Percentiles rank a stretch among this genome's conserved stretches.
phyloP scores from a whole-genome alignment of 2,113 vertebrate species.

The Eupsittula cactorum region DNA sequence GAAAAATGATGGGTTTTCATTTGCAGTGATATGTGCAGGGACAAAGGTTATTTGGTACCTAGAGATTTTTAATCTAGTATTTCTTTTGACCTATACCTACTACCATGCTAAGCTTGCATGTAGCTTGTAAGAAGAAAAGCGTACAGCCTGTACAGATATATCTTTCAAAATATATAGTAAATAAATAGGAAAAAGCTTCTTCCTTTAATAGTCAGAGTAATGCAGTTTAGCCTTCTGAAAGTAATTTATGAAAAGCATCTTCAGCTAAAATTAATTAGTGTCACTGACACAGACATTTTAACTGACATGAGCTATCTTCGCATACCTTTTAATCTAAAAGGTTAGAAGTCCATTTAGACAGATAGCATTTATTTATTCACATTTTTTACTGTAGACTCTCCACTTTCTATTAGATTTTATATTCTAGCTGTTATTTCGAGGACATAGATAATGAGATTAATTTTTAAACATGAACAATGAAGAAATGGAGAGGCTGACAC shows the following conservation, averaged over 20 bases:
- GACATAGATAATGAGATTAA: background rate
- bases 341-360: background rate
- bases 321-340: background rate
- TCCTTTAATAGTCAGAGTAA: background rate
- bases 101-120: background rate
- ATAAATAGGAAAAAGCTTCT: background rate
- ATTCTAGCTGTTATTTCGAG: background rate
- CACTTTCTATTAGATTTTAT: background rate
- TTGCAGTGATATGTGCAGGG: background rate
- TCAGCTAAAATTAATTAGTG: background rate
- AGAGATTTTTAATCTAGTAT: background rate
- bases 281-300: background rate
- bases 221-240: background rate
- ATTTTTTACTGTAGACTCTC: fast-evolving
- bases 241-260: background rate
- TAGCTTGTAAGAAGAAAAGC: background rate
- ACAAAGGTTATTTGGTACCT: background rate
- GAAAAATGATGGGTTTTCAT: background rate
- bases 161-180: background rate
- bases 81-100: background rate
- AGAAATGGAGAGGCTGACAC: background rate
- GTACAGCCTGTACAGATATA: background rate
- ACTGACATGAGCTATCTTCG: background rate
- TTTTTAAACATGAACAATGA: background rate
- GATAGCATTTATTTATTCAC: background rate